Evolutionary conservation across 1,140 invertebrate species (phyloP).

Genomic region (Drosophila biarmipes): DNA sequence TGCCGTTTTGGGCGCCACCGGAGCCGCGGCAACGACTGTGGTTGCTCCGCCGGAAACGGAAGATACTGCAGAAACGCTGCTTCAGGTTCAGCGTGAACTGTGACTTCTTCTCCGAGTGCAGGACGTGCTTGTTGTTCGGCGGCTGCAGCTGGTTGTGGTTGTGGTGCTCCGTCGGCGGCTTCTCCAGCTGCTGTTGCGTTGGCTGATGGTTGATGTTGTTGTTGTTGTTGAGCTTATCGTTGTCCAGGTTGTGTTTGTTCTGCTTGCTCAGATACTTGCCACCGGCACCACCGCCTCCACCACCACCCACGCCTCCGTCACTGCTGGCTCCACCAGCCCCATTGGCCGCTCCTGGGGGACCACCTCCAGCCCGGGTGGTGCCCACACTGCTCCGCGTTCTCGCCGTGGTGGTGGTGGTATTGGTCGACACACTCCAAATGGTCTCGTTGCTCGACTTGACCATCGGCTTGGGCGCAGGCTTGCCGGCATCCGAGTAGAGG

Average conservation of each 20-base stretch:
- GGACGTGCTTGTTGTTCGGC: slow-evolving; percentile 84
- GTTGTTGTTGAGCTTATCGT: slow-evolving; percentile 84
- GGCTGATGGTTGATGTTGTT: slow-evolving; percentile 65
- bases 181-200: slow-evolving; percentile 34
- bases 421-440: slow-evolving; percentile 73
- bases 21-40: slow-evolving; percentile 76
- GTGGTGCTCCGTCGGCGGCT: slow-evolving; percentile 32
- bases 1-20: slow-evolving; percentile 11
- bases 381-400: slow-evolving; percentile 67
- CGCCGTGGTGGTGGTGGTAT: slow-evolving; percentile 59
- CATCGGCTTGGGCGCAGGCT: slow-evolving; percentile 38
- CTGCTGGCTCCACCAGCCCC: slow-evolving; percentile 83
- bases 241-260: slow-evolving; percentile 76
- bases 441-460: slow-evolving; percentile 77
- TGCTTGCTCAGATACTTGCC: slow-evolving; percentile 70
- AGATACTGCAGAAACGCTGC: slow-evolving; percentile 93
- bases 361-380: slow-evolving; percentile 28
- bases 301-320: slow-evolving; percentile 61
- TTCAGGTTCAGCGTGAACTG: slow-evolving; percentile 89
- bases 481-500: slow-evolving; percentile 88
- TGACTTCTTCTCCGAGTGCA: slow-evolving; percentile 74
- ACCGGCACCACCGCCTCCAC: slow-evolving; percentile 64
- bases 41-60: slow-evolving; percentile 88
- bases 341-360: slow-evolving; percentile 27
- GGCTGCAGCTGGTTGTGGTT: slow-evolving; percentile 25